These are phyloP conservation scores for Chaetura pelagica DNA, from an alignment of 2,113 vertebrate species.

Conservation along the genomic window DNA sequence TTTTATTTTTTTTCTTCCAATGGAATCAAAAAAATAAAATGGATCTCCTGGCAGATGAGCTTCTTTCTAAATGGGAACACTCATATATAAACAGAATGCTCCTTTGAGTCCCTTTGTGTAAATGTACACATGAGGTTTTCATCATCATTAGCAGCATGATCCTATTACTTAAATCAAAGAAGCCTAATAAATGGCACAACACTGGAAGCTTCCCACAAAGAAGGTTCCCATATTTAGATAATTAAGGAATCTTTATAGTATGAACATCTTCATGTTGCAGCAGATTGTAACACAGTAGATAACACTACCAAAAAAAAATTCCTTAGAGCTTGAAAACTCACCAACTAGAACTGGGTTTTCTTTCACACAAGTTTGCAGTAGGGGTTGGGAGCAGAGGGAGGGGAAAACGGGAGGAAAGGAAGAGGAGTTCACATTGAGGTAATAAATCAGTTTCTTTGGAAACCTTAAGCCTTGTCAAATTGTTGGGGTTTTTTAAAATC, in stretches of 20 bases:
- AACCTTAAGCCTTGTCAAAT: background rate
- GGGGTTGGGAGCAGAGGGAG: background rate
- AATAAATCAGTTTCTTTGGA: background rate
- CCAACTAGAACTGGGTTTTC: background rate
- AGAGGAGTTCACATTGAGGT: background rate
- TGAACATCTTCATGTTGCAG: background rate
- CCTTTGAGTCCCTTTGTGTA: background rate
- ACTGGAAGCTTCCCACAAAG: conserved; percentile 18
- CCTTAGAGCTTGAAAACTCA: background rate
- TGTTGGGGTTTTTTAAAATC: background rate
- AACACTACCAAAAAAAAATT: background rate
- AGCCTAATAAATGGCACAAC: background rate
- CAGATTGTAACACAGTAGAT: background rate
- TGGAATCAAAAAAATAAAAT: background rate
- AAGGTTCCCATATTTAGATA: conserved; percentile 38
- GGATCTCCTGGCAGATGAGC: background rate
- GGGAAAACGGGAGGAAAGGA: background rate
- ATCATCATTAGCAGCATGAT: conserved; percentile 54
- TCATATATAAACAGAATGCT: background rate
- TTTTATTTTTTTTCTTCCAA: background rate
- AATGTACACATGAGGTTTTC: conserved; percentile 46
- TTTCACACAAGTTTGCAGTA: background rate
- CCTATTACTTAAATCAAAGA: conserved; percentile 52
- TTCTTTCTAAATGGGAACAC: background rate
- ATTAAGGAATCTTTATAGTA: conserved; percentile 57